Base-by-base conservation (phyloP, 1,140 invertebrate species). In the Catajapyx aquilonaris region DNA sequence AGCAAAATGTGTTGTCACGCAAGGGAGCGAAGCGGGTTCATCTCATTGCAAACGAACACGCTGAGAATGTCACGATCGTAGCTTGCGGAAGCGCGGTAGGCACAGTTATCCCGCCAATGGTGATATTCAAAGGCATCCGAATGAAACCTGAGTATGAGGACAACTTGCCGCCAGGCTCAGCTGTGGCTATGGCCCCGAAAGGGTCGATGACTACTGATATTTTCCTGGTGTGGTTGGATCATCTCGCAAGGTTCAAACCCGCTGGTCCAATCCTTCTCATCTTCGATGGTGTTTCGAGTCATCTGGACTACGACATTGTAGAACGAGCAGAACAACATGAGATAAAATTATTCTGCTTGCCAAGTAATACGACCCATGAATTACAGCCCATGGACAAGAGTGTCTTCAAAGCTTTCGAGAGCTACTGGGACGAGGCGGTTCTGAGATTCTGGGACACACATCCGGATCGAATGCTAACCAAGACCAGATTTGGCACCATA, bases 371-470 rank as follows among this genome's bases (percentile, higher is more conserved):
- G 1, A 56, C 50, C 2, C 53, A 57, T 38, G 52, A 57, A 44
- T 41, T 57, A 2, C 57, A 60, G 40, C 53, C 53, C 1, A 39
- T 59, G 16, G 49, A 58, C 42, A 55, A 55, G 48, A 31, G 47
- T 15, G 49, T 54, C 4, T 49, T 47, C 41, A 37, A 41, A 37
- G 48, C 48, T n/a, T 56, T 50, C 34, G 51, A 56, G 44, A 44
- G 48, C 35, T 44, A 49, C 31, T 54, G 54, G 55, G 52, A 57
- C 44, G 34, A 48, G 38, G 48, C 56, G 43, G 15, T 44, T n/a
- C 39, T 54, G 39, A 48, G 16, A 11, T 39, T 36, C 40, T 47
- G 16, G 37, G 44, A 20, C 39, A 5, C 45, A 41, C 39, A 41
- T 16, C 45, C 36, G 40, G 42, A 47, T 17, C 40, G 40, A 31